phyloP scores from a whole-genome alignment of 2,113 vertebrate species.

The Pomatorhinus ruficollis region DNA sequence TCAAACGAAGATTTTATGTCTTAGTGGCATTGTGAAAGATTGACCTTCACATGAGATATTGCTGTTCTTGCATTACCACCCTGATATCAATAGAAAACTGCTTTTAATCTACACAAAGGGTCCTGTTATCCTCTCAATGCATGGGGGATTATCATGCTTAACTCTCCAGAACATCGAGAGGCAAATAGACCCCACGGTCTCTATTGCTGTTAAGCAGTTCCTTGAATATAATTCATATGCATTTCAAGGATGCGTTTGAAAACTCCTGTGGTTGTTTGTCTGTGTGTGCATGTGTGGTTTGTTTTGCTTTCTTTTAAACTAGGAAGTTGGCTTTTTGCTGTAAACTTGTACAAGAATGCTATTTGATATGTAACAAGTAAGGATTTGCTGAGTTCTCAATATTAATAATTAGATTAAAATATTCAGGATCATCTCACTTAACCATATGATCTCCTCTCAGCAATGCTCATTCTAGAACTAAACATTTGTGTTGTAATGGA shows the following conservation, averaged over 20 bases:
- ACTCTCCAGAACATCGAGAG: slow-evolving; percentile 43
- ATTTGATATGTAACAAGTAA: background rate
- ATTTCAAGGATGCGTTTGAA: background rate
- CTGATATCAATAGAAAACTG: slow-evolving; percentile 73
- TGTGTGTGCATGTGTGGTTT: background rate
- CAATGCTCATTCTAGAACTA: background rate
- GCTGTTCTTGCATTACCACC: slow-evolving; percentile 66
- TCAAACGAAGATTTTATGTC: slow-evolving; percentile 77
- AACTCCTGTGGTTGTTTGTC: background rate
- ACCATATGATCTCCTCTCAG: background rate
- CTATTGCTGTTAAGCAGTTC: slow-evolving; percentile 28
- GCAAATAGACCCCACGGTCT: slow-evolving; percentile 11
- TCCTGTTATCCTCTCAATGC: slow-evolving; percentile 68
- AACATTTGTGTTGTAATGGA: background rate
- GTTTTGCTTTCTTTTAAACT: background rate
- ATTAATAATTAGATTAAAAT: slow-evolving; percentile 24
- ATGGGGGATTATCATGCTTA: slow-evolving; percentile 63
- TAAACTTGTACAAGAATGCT: background rate
- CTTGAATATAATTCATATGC: background rate
- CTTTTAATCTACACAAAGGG: slow-evolving; percentile 70
- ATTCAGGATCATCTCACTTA: background rate
- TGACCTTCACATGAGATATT: slow-evolving; percentile 75
- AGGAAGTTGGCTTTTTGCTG: background rate
- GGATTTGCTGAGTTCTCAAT: background rate
- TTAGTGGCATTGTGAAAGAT: slow-evolving; percentile 75